Conservation (phyloP, 2,113 vertebrate species). For the Antennarius striatus region DNA sequence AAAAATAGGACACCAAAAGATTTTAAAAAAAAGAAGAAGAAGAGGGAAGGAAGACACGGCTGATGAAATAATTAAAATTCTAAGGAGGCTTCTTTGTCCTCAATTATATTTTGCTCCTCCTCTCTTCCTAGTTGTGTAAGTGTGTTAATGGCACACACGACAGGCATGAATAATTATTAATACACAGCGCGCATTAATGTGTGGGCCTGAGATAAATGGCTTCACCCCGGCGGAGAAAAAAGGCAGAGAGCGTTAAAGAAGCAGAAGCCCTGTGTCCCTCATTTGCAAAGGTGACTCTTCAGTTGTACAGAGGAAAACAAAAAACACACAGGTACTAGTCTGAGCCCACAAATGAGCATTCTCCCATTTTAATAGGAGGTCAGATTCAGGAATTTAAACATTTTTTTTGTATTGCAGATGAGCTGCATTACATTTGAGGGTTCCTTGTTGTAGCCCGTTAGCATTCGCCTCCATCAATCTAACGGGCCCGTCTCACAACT, state of each 20-base stretch:
- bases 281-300: slow-evolving; percentile 23
- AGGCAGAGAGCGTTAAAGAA: too few species aligned
- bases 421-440: slow-evolving; percentile 9
- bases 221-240: background rate
- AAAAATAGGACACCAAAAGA: slow-evolving; percentile 29
- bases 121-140: slow-evolving; percentile 17
- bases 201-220: slow-evolving; percentile 29
- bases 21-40: slow-evolving; percentile 34
- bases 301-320: slow-evolving; percentile 13
- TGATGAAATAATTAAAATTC: slow-evolving; percentile 45
- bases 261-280: background rate
- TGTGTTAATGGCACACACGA: slow-evolving; percentile 48
- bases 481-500: background rate
- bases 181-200: slow-evolving; percentile 40
- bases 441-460: background rate
- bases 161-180: slow-evolving; percentile 57
- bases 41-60: slow-evolving; percentile 6
- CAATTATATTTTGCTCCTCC: slow-evolving; percentile 26
- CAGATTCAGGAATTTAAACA: background rate
- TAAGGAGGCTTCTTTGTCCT: slow-evolving; percentile 30
- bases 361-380: slow-evolving; percentile 7
- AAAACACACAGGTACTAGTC: background rate
- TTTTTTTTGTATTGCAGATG: slow-evolving; percentile 19
- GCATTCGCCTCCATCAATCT: slow-evolving; percentile 9
- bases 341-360: slow-evolving; percentile 6